Percentiles rank a stretch among this genome's conserved stretches.
Conservation (phyloP, 2,113 vertebrate species). For the Anser brachyrhynchus region DNA sequence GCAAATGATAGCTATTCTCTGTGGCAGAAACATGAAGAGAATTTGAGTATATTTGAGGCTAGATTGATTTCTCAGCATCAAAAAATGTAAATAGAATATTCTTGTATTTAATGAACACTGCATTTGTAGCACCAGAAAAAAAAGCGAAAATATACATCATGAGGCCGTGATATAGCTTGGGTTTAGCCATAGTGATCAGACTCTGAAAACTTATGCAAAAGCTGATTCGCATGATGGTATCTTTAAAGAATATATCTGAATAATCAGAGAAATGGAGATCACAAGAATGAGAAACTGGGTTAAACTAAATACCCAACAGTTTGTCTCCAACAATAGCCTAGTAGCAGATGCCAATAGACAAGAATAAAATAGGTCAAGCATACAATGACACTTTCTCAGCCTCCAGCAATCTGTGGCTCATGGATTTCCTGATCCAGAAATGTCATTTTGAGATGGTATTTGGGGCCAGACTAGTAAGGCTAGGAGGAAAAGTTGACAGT, state of each 20-base stretch:
- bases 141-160: background rate
- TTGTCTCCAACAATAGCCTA: background rate
- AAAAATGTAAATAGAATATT: background rate
- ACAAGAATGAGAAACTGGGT: background rate
- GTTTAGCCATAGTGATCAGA: background rate
- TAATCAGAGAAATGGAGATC: background rate
- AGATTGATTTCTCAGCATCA: background rate
- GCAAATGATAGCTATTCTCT: background rate
- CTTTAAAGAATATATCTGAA: background rate
- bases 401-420: background rate
- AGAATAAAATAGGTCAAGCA: conserved; percentile 28
- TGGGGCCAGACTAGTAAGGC: background rate
- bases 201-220: background rate
- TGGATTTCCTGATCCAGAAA: background rate
- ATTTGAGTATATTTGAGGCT: background rate
- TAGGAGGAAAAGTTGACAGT: background rate
- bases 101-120: background rate
- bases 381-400: background rate
- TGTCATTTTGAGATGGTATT: background rate
- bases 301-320: background rate
- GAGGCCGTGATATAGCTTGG: background rate
- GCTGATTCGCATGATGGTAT: background rate
- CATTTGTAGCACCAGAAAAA: background rate
- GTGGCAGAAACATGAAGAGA: background rate
- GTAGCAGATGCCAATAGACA: conserved; percentile 37